phyloP scores from a whole-genome alignment of 2,113 vertebrate genomes.

The Cinclus cinclus region DNA sequence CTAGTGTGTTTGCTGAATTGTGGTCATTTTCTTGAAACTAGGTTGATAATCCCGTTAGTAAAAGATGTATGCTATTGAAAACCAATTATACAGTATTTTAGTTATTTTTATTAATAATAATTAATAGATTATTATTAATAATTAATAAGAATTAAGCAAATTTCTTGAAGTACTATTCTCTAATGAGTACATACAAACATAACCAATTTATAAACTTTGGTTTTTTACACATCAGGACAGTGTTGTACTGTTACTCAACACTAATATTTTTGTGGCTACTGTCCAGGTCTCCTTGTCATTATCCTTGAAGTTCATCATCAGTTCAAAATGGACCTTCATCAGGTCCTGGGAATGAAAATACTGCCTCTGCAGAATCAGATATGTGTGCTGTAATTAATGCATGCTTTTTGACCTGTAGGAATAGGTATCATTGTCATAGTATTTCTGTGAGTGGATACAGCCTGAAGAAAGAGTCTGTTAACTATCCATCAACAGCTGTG shows the following conservation, averaged over 20 bases:
- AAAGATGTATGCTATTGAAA: background rate
- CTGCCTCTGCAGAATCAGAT: background rate
- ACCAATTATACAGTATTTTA: background rate
- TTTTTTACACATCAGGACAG: background rate
- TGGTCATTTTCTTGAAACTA: background rate
- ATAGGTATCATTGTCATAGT: background rate
- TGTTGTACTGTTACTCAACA: background rate
- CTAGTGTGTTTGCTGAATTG: background rate
- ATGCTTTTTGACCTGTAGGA: background rate
- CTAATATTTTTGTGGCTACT: background rate
- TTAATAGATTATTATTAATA: no score
- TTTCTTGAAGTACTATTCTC: background rate
- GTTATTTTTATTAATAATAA: background rate
- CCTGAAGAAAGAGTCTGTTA: background rate
- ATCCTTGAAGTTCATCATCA: background rate
- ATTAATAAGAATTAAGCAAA: no score
- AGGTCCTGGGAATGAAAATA: background rate
- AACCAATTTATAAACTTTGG: background rate
- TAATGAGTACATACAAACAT: background rate
- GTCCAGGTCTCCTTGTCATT: background rate
- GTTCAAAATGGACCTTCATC: background rate
- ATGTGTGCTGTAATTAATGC: background rate
- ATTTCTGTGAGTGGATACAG: background rate
- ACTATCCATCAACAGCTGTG: background rate
- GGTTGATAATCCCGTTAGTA: background rate